These are phyloP conservation scores for Thamnaconus septentrionalis DNA, from an alignment of 2,113 vertebrate genomes.

Conservation along the genomic window DNA sequence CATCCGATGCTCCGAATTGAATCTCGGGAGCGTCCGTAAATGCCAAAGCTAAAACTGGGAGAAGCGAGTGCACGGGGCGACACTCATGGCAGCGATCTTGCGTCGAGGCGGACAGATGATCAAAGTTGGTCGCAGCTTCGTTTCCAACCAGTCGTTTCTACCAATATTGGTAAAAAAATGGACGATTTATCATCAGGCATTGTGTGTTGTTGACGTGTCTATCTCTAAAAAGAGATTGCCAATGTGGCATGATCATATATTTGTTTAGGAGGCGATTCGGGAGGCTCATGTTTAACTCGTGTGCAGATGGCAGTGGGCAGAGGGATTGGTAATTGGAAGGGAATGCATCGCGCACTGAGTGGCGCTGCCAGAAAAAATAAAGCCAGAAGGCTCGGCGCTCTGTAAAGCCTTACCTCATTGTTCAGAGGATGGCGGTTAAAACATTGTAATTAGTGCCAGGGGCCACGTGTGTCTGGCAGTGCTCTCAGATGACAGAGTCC, in stretches of 20 bases:
- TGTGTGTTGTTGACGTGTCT: constrained; percentile 13
- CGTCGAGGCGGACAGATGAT: constrained; percentile 7
- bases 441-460: constrained; percentile 51
- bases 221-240: constrained; percentile 6
- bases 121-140: constrained; percentile 4
- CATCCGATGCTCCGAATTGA: constrained; percentile 55
- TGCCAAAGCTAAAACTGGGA: constrained; percentile 33
- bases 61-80: constrained; percentile 8
- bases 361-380: constrained; percentile 11
- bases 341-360: constrained; percentile 24
- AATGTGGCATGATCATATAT: constrained; percentile 31
- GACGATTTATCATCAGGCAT: neutral
- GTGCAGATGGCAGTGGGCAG: constrained; percentile 63
- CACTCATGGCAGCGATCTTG: neutral
- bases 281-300: constrained; percentile 31
- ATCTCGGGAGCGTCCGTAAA: constrained; percentile 50
- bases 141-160: constrained; percentile 3
- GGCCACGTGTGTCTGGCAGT: constrained; percentile 34
- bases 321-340: constrained; percentile 49
- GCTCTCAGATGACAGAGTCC: constrained; percentile 47
- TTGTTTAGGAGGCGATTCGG: constrained; percentile 32
- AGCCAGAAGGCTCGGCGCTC: constrained; percentile 12
- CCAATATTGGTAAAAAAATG: neutral
- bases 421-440: constrained; percentile 45
- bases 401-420: constrained; percentile 20